These are phyloP conservation scores for Malurus splendens DNA, from an alignment of 2,797 vertebrate genomes.

Conservation along the genomic window DNA sequence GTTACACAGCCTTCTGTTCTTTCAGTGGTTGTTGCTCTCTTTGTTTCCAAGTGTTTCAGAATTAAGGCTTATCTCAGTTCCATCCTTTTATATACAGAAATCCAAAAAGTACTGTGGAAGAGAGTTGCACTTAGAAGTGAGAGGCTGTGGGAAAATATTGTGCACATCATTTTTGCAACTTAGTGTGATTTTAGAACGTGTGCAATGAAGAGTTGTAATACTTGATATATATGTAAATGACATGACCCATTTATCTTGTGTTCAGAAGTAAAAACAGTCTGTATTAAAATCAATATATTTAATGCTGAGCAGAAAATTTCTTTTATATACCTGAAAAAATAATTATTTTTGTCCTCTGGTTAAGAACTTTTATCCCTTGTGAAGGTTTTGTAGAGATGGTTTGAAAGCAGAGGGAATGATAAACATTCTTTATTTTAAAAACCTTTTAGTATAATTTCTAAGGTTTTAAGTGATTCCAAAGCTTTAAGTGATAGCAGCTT, in stretches of 20 bases:
- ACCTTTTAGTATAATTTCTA: neutral
- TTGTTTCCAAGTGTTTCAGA: neutral
- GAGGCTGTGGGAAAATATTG: neutral
- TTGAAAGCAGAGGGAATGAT: neutral
- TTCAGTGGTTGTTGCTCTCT: neutral
- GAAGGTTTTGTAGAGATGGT: neutral
- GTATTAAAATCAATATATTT: neutral
- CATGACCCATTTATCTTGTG: neutral
- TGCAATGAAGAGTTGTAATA: neutral
- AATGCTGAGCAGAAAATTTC: neutral
- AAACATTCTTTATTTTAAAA: neutral
- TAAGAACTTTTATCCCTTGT: neutral
- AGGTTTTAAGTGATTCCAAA: neutral
- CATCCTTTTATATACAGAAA: neutral
- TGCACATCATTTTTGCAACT: rapidly evolving
- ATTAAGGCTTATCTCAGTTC: neutral
- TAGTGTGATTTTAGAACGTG: neutral
- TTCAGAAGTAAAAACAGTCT: neutral
- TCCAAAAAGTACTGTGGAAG: neutral
- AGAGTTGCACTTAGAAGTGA: neutral
- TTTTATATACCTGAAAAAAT: neutral
- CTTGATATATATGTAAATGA: neutral
- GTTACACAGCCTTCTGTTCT: neutral
- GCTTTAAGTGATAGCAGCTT: neutral
- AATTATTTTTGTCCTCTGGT: neutral